Base-by-base conservation (phyloP, 2,888 invertebrate species). In the Harpagoxenus sublaevis region DNA sequence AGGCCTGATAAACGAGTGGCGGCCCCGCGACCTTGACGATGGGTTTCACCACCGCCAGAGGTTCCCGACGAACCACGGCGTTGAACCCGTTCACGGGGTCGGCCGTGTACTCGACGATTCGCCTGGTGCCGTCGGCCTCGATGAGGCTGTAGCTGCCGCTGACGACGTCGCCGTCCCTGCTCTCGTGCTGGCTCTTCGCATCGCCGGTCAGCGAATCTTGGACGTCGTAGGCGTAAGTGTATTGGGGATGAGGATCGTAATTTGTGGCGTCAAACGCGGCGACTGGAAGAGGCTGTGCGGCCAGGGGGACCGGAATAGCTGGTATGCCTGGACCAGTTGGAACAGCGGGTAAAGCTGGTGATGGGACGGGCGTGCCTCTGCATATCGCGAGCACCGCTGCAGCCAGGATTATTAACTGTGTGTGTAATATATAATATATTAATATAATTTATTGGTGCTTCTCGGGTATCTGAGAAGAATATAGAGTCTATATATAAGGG, bases 41-140 rank as follows among this genome's bases (percentile, higher is more conserved):
- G 0, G 91, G 89, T 78, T 91, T 92, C 4, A 94, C 84, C 15
- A 94, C 87, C 0, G 93, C 91, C 6, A 91, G 88, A 0, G 94
- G 94, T 84, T 94, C 94, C 23, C 94, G 91, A 70, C 94, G 94
- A 0, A 94, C 94, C 6, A 94, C 92, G 3, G 94, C 94, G 83
- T 94, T 94, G 84, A 94, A 94, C 68, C 94, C 94, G 81, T 95
- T 94, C 51, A 94, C 82, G 2, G 94, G 91, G 81, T 95, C 95
- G 0, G 94, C 94, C 0, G 92, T 92, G 85, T 94, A 94, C 51
- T 94, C 93, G 65, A 94, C 94, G 60, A 93, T 86, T 23, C 94
- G 89, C 12, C 94, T 91, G 6, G 94, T 94, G 18, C 94, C 94
- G 35, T 94, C 94, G 35, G 94, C 94, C 84, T 94, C 94, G 83